Base-by-base conservation (phyloP, 2,888 invertebrate species). In the Acrobasis consociella region DNA sequence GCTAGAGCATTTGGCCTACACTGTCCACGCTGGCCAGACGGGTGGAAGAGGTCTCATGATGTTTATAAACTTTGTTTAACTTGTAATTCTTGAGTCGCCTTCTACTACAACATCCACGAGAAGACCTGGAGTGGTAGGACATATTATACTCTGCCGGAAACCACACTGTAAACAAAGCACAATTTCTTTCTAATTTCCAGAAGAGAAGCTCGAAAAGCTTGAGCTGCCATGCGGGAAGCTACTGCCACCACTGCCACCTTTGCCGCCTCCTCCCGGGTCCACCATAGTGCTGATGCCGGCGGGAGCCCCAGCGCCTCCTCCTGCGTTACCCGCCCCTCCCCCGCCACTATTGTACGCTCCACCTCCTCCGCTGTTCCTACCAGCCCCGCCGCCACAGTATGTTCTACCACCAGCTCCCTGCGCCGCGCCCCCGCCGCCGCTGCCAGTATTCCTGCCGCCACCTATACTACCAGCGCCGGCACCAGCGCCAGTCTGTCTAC, bases 171-270 rank as follows among this genome's bases (percentile, higher is more conserved):
- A n/a, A 42, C 13, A 10, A 42, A 42, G 7, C 42, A 11, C 31
- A 5, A 42, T 13, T 42, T 11, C 8, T 60, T 63, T 15, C 49
- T 62, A 58, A 9, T 60, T 62, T 68, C 66, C 2, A 63, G 74
- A 77, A 65, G 74, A 73, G n/a, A 73, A 73, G 53, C 71, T 68
- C 39, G 69, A 75, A 60, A 73, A 73, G 53, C 71, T 68, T 39
- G 69, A 75, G 61, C 60, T 67, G 39, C 62, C 68, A 62, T 80
- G 80, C 53, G 68, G 65, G 49, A 56, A 68, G 63, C 61, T 75
- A 63, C 74, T 77, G 17, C 59, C 72, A 13, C 64, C 70, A 2
- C 60, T 77, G 31, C 84, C 81, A 11, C 81, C 76, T 1, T 77
- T 80, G 11, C 81, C 81, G 0, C 86, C 49, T 10, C 49, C n/a